A percentile compares a stretch with the other conserved stretches of the same genome.
Conservation (phyloP, 2,888 invertebrate genomes). For the Epirrita christyi region DNA sequence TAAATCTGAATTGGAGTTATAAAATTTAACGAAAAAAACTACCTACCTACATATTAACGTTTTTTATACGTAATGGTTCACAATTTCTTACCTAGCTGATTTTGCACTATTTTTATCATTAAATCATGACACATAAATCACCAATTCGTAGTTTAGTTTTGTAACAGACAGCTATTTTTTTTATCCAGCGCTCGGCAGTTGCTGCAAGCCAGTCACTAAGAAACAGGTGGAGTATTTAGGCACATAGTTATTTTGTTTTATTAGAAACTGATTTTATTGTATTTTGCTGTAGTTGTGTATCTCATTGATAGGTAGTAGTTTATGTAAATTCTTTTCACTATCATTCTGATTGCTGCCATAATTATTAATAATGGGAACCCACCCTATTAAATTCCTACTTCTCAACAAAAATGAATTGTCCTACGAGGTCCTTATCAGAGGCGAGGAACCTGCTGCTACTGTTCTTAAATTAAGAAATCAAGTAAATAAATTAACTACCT, state of each 20-base stretch:
- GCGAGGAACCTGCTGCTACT: slow-evolving; percentile 9
- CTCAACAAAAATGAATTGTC: slow-evolving; percentile 13
- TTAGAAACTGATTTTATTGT: neutral
- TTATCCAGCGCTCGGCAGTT: neutral
- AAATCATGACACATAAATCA: neutral
- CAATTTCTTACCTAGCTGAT: neutral
- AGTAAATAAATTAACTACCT: slow-evolving; percentile 4
- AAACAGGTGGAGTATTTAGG: neutral
- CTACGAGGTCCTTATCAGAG: slow-evolving; percentile 17
- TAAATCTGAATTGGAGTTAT: too few relatives aligned
- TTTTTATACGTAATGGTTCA: neutral
- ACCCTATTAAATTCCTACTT: slow-evolving; percentile 11
- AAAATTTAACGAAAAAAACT: too few relatives aligned
- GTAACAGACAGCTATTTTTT: slow-evolving; percentile 1
- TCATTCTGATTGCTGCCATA: neutral
- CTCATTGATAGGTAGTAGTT: too few relatives aligned
- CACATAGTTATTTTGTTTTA: neutral
- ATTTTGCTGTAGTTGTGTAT: too few relatives aligned
- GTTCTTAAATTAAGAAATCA: slow-evolving; percentile 10
- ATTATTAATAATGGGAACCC: slow-evolving; percentile 4
- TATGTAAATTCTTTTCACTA: too few relatives aligned
- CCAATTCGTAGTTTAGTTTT: neutral
- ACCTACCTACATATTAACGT: too few relatives aligned
- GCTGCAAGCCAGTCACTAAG: neutral
- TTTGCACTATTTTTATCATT: neutral